A percentile compares a stretch with the other conserved stretches of the same genome.
Evolutionary conservation across 2,113 vertebrate species (phyloP).

Genomic region (Vidua chalybeata): DNA sequence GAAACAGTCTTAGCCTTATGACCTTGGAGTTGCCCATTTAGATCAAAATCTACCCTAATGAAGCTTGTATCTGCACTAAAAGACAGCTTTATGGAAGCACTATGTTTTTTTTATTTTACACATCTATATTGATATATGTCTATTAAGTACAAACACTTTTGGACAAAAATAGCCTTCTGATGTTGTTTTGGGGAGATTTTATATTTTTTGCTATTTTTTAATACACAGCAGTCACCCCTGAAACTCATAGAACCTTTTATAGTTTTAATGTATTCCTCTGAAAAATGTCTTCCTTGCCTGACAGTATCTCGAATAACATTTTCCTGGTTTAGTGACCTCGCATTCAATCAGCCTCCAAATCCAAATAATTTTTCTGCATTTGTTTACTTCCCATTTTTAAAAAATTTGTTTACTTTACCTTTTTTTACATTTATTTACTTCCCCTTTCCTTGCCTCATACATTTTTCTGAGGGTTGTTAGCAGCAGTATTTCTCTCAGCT

Average conservation of each 20-base stretch:
- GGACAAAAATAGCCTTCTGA: not conserved
- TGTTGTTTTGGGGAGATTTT: not conserved
- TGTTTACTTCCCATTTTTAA: not conserved
- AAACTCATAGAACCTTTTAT: not conserved
- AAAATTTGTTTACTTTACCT: not conserved
- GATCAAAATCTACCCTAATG: not conserved
- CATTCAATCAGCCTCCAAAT: not conserved
- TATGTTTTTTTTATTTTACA: not conserved
- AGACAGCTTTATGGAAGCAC: not conserved
- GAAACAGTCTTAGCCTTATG: not conserved
- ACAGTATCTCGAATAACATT: not conserved
- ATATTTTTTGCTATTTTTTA: not conserved
- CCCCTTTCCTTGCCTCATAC: not conserved
- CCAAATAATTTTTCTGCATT: not conserved
- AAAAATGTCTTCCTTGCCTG: not conserved
- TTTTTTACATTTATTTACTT: not conserved
- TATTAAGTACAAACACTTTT: not conserved
- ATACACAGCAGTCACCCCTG: not conserved
- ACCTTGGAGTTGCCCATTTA: not conserved
- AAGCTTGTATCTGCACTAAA: not conserved
- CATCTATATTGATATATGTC: not conserved
- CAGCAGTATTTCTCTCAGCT: not conserved
- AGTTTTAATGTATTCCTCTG: not conserved
- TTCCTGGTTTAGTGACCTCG: not conserved
- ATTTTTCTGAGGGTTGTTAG: not conserved